Evolutionary conservation across 2,888 invertebrate genomes (phyloP).

Genomic region (Ferdinandea cuprea): DNA sequence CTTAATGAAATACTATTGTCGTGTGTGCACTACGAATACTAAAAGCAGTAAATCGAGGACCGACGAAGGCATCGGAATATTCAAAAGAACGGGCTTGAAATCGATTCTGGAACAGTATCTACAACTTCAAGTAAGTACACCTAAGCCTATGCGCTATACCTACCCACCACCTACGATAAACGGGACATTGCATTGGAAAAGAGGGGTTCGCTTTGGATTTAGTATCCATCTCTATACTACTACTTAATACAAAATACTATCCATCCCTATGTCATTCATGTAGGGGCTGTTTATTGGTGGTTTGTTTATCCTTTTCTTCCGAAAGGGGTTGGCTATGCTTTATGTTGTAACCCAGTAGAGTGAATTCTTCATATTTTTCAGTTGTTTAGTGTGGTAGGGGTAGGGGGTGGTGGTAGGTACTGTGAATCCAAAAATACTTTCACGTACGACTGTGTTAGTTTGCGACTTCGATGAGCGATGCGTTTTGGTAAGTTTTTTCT

Average conservation of each 20-base stretch:
- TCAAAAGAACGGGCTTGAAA: slow-evolving; percentile 48
- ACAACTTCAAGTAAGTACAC: slow-evolving; percentile 66
- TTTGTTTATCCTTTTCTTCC: background rate
- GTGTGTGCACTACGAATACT: slow-evolving; percentile 65
- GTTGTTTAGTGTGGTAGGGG: slow-evolving; percentile 11
- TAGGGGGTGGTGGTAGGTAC: slow-evolving; percentile 54
- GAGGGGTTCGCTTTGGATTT: background rate
- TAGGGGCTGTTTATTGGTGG: slow-evolving; percentile 13
- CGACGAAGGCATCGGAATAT: slow-evolving; percentile 59
- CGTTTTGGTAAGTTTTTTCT: background rate
- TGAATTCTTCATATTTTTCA: background rate
- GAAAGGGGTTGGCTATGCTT: slow-evolving; percentile 4
- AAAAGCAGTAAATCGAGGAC: slow-evolving; percentile 28
- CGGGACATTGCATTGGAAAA: background rate
- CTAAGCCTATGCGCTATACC: no score
- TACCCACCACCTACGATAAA: background rate
- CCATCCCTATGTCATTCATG: background rate
- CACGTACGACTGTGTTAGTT: slow-evolving; percentile 25
- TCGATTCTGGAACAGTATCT: slow-evolving; percentile 68
- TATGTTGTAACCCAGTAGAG: slow-evolving; percentile 56
- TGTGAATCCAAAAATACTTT: slow-evolving; percentile 49
- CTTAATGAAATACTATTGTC: slow-evolving; percentile 61
- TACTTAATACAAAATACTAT: no score
- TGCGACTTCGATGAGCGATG: background rate
- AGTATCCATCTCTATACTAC: no score